These are phyloP conservation scores for Spodoptera litura DNA, from an alignment of 1,140 invertebrate species.

Conservation along the genomic window DNA sequence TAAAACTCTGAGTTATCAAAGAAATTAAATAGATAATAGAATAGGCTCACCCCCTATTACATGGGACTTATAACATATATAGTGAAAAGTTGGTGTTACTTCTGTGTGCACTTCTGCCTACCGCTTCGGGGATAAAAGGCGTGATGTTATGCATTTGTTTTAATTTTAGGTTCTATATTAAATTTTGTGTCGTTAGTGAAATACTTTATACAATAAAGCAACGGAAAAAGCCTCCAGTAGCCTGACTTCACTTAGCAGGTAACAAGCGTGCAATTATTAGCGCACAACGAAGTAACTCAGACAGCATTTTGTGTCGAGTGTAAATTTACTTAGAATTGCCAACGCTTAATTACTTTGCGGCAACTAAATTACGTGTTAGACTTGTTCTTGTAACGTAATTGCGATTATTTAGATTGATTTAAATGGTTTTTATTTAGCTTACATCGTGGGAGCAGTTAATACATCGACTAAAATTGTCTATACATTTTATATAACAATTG, in stretches of 20 bases:
- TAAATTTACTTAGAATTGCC: slow-evolving; percentile 62
- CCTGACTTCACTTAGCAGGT: neutral
- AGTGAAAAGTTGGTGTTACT: too few relatives aligned
- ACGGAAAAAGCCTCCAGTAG: neutral
- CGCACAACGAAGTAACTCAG: neutral
- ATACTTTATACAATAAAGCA: neutral
- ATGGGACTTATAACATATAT: too few relatives aligned
- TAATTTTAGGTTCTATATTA: too few relatives aligned
- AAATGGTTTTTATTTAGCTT: slow-evolving; percentile 45
- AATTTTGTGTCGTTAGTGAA: too few relatives aligned
- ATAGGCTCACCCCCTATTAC: too few relatives aligned
- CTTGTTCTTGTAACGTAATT: slow-evolving; percentile 58
- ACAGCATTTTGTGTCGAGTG: slow-evolving; percentile 62
- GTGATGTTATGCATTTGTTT: too few relatives aligned
- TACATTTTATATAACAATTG: neutral
- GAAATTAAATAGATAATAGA: too few relatives aligned
- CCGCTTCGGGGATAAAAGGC: too few relatives aligned
- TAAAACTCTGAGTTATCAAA: too few relatives aligned
- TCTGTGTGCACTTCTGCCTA: too few relatives aligned
- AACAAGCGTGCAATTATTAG: slow-evolving; percentile 38
- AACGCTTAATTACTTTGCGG: slow-evolving; percentile 68
- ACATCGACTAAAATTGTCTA: too few relatives aligned
- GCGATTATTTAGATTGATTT: slow-evolving; percentile 61
- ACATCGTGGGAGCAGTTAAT: slow-evolving; percentile 8
- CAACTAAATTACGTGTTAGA: slow-evolving; percentile 62